Percentiles rank a stretch among this genome's conserved stretches.
phyloP scores from a whole-genome alignment of 2,797 vertebrate genomes.

The Myotis pilosus region DNA sequence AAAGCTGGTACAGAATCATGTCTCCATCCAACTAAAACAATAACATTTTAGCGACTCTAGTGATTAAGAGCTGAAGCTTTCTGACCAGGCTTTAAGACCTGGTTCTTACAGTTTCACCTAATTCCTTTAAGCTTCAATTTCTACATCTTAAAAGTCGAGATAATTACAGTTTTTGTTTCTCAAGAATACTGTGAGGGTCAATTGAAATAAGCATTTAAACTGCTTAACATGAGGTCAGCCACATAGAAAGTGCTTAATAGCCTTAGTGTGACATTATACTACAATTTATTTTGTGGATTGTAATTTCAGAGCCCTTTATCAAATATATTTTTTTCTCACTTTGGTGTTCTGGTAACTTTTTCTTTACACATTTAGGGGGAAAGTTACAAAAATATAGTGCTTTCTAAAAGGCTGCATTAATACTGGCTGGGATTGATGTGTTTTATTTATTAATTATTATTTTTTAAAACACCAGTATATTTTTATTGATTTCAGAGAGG shows the following conservation, averaged over 20 bases:
- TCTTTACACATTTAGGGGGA: not conserved
- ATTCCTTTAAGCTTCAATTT: not conserved
- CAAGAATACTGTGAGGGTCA: not conserved
- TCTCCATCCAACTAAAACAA: not conserved
- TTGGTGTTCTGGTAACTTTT: constrained; percentile 23
- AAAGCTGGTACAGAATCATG: not conserved
- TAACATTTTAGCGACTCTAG: not conserved
- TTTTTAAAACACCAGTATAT: too few species aligned
- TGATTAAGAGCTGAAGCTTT: not conserved
- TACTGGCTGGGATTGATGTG: not conserved
- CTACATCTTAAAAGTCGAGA: not conserved
- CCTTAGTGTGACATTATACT: not conserved
- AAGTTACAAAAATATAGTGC: not conserved
- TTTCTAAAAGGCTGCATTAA: constrained; percentile 31
- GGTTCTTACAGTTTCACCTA: not conserved
- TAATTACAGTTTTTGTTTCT: not conserved
- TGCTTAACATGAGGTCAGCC: not conserved
- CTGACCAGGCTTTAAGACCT: constrained; percentile 13
- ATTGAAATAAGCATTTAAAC: constrained; percentile 19
- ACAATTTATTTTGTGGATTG: constrained; percentile 2
- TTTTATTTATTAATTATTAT: not conserved
- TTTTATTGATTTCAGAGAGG: too few species aligned
- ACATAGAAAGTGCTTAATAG: not conserved
- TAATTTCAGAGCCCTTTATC: constrained; percentile 33
- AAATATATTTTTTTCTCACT: constrained; percentile 30